Percentiles rank a stretch among this genome's conserved stretches.
Conservation (phyloP, 2,888 invertebrate species). For the Acanthosepion esculentum region DNA sequence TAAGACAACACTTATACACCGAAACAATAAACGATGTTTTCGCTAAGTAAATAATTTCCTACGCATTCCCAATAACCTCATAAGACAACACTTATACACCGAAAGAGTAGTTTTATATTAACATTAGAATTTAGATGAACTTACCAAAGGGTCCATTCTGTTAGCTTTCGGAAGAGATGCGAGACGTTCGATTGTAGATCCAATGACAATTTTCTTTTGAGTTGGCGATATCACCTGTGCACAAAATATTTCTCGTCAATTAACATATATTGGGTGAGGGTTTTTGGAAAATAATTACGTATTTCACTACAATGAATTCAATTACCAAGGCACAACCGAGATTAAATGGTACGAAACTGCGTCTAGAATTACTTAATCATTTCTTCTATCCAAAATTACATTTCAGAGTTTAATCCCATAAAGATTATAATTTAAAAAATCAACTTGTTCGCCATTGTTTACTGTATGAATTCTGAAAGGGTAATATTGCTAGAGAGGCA, state of each 20-base stretch:
- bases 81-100: background rate
- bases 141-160: slow-evolving; percentile 72
- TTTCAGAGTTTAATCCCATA: too few species aligned
- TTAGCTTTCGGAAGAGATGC: slow-evolving; percentile 72
- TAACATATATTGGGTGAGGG: background rate
- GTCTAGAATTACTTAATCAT: too few species aligned
- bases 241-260: background rate
- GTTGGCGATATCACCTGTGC: background rate
- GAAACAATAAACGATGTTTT: background rate
- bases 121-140: background rate
- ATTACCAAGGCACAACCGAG: too few species aligned
- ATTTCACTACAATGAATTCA: too few species aligned
- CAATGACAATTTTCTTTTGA: slow-evolving; percentile 61
- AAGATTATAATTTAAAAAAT: too few species aligned
- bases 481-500: too few species aligned
- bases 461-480: too few species aligned
- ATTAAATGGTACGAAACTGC: too few species aligned
- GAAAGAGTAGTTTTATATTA: background rate
- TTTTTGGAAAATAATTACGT: too few species aligned
- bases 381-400: too few species aligned
- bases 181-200: slow-evolving; percentile 72
- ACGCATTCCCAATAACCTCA: background rate
- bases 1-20: background rate
- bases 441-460: too few species aligned
- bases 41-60: too few species aligned